Percentiles rank a stretch among this genome's conserved stretches.
Evolutionary conservation across 2,797 vertebrate genomes (phyloP).

Genomic region (Pyrocephalus nanus): DNA sequence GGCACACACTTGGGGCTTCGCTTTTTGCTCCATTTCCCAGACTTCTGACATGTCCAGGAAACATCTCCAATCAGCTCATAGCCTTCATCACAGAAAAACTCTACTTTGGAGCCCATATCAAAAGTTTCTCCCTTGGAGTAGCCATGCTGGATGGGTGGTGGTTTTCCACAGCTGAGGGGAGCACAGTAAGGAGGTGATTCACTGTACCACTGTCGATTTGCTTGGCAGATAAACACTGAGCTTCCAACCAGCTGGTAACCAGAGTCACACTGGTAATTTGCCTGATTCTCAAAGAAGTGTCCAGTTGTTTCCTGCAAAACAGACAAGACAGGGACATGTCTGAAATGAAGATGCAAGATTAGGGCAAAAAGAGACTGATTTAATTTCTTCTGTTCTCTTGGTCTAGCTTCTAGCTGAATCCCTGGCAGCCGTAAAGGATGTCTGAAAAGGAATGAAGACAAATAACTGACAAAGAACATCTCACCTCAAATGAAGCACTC

Average conservation of each 20-base stretch:
- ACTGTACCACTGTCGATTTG: slow-evolving; percentile 93
- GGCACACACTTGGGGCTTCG: slow-evolving; percentile 85
- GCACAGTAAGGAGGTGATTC: slow-evolving; percentile 83
- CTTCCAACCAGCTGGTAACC: slow-evolving; percentile 87
- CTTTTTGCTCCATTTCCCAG: slow-evolving; percentile 88
- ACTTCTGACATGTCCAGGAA: slow-evolving; percentile 92
- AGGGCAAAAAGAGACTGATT: background rate
- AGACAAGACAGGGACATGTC: background rate
- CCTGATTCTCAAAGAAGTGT: slow-evolving; percentile 85
- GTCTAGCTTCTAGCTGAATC: background rate
- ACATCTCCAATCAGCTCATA: slow-evolving; percentile 88
- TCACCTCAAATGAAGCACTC: background rate
- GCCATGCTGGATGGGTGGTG: slow-evolving; percentile 84
- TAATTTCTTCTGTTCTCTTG: background rate
- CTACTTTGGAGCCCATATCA: slow-evolving; percentile 87
- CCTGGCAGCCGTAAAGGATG: background rate
- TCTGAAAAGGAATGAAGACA: background rate
- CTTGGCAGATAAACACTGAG: slow-evolving; percentile 85
- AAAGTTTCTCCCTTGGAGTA: slow-evolving; percentile 82
- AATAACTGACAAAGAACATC: background rate
- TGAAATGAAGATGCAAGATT: background rate
- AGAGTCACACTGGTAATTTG: slow-evolving; percentile 84
- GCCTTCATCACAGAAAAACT: slow-evolving; percentile 90
- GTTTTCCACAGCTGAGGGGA: slow-evolving; percentile 87
- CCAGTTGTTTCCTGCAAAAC: slow-evolving; percentile 78